Evolutionary conservation across 1,140 invertebrate genomes (phyloP), one percentile per base, ranked within the genome.

Genomic region (Leptinotarsa lineolata): DNA sequence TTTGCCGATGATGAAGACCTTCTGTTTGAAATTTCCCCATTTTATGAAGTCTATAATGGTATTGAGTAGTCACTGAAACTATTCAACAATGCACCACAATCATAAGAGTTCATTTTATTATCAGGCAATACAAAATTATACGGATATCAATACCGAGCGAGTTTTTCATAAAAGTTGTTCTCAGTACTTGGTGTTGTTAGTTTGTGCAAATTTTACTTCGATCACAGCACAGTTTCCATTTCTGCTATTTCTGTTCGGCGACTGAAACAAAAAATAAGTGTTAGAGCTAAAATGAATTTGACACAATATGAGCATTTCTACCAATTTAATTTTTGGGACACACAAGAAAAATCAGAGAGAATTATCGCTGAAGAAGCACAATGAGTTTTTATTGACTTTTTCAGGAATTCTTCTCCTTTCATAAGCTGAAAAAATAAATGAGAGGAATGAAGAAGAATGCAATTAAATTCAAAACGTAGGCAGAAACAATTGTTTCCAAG

Each of bases 211-310:
- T 76, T 75, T 67, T 75, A 71, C 68, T 75, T 81, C 74, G 77
- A 89, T 94, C 92, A 94, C 89, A 94, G 92, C 88, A 94, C 93
- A 82, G 93, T 94, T 88, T 94, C 93, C 90, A 94, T 94, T 88
- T 94, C 93, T 81, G 93, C 92, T 76, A 92, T 91, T 86, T 92
- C 91, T 77, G 91, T 92, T 82, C 85, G 87, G n/a, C 87, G 85
- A 76, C 88, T 89, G 80, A 67, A 78, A 82, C 48, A 54, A 54
- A 16, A n/a, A 46, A 54, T 4, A 54, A 54, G 2, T 54, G 15
- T 30, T 30, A 8, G 30, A 30, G 30, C 30, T 11, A 2, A 30
- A 30, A 30, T 30, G 1, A 30, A 8, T 30, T 30, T 30, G 30
- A 30, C 30, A 30, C 8, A 8, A 30, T 30, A 30, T 30, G 30